These are phyloP conservation scores for Chloroceryle inda DNA, from an alignment of 2,797 vertebrate species.

Conservation along the genomic window DNA sequence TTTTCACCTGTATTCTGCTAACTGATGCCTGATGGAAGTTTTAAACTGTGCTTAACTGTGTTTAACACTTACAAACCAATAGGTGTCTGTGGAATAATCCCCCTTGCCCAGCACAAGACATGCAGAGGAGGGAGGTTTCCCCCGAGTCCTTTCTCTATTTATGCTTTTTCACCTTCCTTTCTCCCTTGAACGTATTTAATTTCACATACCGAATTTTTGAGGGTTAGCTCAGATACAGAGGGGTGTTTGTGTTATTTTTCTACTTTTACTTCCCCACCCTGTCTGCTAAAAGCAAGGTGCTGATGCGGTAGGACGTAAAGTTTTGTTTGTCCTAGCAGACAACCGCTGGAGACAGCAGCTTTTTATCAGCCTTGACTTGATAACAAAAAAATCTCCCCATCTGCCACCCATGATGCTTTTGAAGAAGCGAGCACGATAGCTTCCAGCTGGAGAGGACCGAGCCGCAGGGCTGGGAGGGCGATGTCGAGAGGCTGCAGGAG, in stretches of 20 bases:
- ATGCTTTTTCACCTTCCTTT: background rate
- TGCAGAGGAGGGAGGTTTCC: background rate
- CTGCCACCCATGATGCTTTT: background rate
- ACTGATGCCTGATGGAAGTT: background rate
- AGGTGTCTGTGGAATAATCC: background rate
- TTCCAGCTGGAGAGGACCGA: background rate
- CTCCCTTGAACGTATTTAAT: background rate
- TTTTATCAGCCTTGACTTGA: background rate
- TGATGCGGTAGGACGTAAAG: background rate
- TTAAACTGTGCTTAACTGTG: background rate
- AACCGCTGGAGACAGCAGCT: background rate
- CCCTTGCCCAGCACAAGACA: background rate
- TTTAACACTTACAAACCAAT: constrained; percentile 6
- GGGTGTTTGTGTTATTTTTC: background rate
- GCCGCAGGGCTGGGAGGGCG: fast-evolving
- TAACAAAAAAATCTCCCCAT: background rate
- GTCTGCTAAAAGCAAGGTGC: background rate
- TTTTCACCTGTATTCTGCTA: background rate
- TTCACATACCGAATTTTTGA: background rate
- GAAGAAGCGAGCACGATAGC: background rate
- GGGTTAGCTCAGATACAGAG: background rate
- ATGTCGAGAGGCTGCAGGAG: background rate
- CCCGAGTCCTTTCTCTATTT: background rate
- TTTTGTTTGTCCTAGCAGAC: background rate
- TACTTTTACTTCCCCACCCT: background rate